Conservation (phyloP, 2,888 invertebrate genomes). For the Zhuqinia jingwanae region DNA sequence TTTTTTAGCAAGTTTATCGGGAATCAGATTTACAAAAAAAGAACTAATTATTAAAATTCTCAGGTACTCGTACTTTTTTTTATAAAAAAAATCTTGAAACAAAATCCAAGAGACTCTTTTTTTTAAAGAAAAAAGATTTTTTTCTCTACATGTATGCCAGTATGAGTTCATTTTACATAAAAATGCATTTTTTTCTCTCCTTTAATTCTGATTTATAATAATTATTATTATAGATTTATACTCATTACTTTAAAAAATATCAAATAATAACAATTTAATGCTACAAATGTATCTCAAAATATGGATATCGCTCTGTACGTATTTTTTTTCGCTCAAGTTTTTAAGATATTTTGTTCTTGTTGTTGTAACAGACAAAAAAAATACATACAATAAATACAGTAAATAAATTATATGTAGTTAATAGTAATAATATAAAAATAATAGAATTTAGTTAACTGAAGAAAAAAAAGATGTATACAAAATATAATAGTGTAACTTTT, state of each 20-base stretch:
- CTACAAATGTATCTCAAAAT: constrained; percentile 35
- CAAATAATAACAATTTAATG: not conserved
- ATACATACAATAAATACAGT: not conserved
- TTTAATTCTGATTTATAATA: not conserved
- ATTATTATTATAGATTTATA: not conserved
- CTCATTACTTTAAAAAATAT: not conserved
- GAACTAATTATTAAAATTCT: not conserved
- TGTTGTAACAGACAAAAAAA: not conserved
- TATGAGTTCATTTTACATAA: constrained; percentile 26
- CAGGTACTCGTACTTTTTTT: not conserved
- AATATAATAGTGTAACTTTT: not conserved
- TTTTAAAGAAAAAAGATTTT: not conserved
- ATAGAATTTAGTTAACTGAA: not conserved
- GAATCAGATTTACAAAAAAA: too few relatives aligned
- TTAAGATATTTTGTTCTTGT: constrained; percentile 43
- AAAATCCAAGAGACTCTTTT: not conserved
- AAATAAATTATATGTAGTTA: constrained; percentile 17
- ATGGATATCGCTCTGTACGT: constrained; percentile 15
- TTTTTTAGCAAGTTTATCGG: too few relatives aligned
- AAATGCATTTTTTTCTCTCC: constrained; percentile 52
- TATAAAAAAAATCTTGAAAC: not conserved
- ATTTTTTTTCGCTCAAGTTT: constrained; percentile 52
- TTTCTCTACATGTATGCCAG: constrained; percentile 15
- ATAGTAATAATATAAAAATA: constrained; percentile 3
- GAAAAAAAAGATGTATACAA: constrained; percentile 27